Evolutionary conservation across 1,140 invertebrate species (phyloP).

Genomic region (Tetramorium alpestre): DNA sequence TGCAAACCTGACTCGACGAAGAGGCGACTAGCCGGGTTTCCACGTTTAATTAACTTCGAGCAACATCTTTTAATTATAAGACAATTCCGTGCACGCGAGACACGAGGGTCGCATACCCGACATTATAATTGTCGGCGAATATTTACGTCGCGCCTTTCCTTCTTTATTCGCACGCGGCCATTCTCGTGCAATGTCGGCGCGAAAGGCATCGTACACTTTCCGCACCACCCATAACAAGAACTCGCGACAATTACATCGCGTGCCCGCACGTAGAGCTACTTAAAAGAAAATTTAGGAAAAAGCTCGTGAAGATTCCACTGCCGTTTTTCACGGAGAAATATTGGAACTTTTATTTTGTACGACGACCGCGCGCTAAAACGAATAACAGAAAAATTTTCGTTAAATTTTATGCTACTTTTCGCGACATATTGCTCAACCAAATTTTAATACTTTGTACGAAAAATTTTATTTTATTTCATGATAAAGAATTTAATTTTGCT

Average conservation of each 20-base stretch:
- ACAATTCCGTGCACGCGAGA: slow-evolving; percentile 55
- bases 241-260: slow-evolving; percentile 47
- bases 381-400: not conserved
- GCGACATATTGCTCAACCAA: not conserved
- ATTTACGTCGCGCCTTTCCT: slow-evolving; percentile 57
- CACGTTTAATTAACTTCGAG: slow-evolving; percentile 80
- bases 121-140: slow-evolving; percentile 68
- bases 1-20: slow-evolving; percentile 19
- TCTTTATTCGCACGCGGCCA: not conserved
- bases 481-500: not conserved
- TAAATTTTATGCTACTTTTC: not conserved
- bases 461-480: not conserved
- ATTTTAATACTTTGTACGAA: not conserved
- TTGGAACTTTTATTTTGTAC: slow-evolving; percentile 31
- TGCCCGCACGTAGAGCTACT: slow-evolving; percentile 31
- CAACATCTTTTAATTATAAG: slow-evolving; percentile 80
- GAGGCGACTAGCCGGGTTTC: slow-evolving; percentile 5
- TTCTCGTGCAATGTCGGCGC: slow-evolving; percentile 25
- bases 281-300: slow-evolving; percentile 47
- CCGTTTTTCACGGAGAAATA: slow-evolving; percentile 10
- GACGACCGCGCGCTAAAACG: not conserved
- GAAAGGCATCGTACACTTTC: slow-evolving; percentile 12
- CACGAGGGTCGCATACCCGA: slow-evolving; percentile 57
- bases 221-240: slow-evolving; percentile 3
- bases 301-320: slow-evolving; percentile 11